Percentiles rank a stretch among this genome's conserved stretches.
Evolutionary conservation across 2,113 vertebrate species (phyloP).

Genomic region (Ceyx melanurus): DNA sequence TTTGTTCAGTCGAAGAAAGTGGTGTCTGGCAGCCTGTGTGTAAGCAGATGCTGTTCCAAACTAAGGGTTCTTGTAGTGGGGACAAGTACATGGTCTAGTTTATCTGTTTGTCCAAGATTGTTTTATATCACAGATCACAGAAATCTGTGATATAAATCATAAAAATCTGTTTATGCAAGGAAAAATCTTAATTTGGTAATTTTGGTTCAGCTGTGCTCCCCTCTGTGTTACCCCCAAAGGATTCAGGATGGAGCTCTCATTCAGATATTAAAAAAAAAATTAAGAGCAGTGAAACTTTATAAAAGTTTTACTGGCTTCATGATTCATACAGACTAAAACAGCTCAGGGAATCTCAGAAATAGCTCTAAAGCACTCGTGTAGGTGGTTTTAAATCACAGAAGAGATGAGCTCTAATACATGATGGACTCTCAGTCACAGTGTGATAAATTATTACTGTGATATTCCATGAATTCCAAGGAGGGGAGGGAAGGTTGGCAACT

Average conservation of each 20-base stretch:
- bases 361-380: neutral
- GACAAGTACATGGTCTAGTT: neutral
- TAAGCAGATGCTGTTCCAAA: neutral
- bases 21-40: neutral
- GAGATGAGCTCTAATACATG: neutral
- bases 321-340: neutral
- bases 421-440: neutral
- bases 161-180: neutral
- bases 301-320: conserved; percentile 1
- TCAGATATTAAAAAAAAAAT: neutral
- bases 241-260: neutral
- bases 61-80: neutral
- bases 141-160: too few relatives aligned
- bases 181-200: neutral
- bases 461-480: neutral
- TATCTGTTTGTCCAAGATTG: neutral
- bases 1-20: neutral
- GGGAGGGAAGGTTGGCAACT: neutral
- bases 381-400: conserved; percentile 56
- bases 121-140: neutral
- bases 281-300: neutral
- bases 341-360: conserved; percentile 7
- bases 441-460: conserved; percentile 12
- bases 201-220: neutral
- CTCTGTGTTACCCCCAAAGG: neutral